These are phyloP conservation scores for Masnerella sp. DNA, from an alignment of 2,888 invertebrate species.

Conservation along the genomic window DNA sequence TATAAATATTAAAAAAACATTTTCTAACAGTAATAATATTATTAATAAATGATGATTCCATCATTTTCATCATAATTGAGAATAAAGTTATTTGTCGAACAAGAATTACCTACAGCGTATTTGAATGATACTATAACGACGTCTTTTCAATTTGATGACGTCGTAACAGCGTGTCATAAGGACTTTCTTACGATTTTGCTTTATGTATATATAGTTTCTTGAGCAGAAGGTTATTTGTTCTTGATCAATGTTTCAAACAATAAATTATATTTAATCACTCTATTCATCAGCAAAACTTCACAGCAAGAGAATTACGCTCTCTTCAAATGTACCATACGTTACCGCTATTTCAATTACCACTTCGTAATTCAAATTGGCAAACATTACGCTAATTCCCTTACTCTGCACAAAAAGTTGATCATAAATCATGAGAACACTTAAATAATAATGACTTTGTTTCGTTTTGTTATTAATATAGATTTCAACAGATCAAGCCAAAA, in stretches of 20 bases:
- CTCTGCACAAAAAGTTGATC: not conserved
- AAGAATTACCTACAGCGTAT: not conserved
- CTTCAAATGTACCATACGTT: slow-evolving; percentile 2
- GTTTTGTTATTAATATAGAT: too few relatives aligned
- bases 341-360: slow-evolving; percentile 7
- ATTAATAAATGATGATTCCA: not conserved
- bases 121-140: slow-evolving; percentile 32
- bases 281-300: slow-evolving; percentile 11
- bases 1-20: not conserved
- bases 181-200: slow-evolving; percentile 14
- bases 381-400: slow-evolving; percentile 15
- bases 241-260: slow-evolving; percentile 17
- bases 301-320: not conserved
- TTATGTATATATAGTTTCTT: slow-evolving; percentile 14
- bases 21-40: too few relatives aligned
- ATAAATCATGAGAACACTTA: not conserved
- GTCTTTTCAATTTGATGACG: slow-evolving; percentile 28
- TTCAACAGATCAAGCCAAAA: too few relatives aligned
- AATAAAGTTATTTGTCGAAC: slow-evolving; percentile 14
- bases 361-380: slow-evolving; percentile 10
- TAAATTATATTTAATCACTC: slow-evolving; percentile 24
- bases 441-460: too few relatives aligned
- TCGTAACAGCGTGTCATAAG: slow-evolving; percentile 15
- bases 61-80: not conserved
- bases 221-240: slow-evolving; percentile 23